Percentiles rank a stretch among this genome's conserved stretches.
Conservation (phyloP, 2,888 invertebrate genomes). For the Acanthosepion pharaonis region DNA sequence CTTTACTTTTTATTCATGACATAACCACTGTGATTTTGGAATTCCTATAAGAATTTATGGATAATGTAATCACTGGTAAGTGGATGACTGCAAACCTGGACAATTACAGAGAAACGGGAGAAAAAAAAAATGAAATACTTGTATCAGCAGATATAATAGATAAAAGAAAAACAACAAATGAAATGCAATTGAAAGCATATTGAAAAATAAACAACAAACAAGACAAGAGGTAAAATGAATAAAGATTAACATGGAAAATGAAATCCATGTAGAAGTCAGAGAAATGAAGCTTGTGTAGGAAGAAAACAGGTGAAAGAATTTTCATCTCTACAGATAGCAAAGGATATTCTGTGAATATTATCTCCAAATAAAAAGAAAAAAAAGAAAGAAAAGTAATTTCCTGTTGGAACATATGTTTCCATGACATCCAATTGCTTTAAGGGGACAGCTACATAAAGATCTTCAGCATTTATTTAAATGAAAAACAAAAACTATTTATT, state of each 20-base stretch:
- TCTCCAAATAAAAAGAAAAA: too few relatives aligned
- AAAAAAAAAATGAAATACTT: neutral
- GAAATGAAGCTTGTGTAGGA: too few relatives aligned
- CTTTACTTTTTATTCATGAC: neutral
- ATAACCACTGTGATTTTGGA: neutral
- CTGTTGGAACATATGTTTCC: neutral
- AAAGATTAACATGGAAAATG: too few relatives aligned
- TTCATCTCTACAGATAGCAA: too few relatives aligned
- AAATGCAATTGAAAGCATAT: neutral
- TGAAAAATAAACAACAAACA: too few relatives aligned
- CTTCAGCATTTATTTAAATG: too few relatives aligned
- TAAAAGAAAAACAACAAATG: neutral
- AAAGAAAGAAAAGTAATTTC: too few relatives aligned
- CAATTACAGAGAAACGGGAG: neutral
- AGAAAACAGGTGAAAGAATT: too few relatives aligned
- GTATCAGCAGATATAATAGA: neutral
- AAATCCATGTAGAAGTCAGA: too few relatives aligned
- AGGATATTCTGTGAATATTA: too few relatives aligned
- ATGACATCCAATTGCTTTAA: neutral
- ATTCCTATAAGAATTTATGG: constrained; percentile 33
- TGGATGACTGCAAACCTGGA: constrained; percentile 7
- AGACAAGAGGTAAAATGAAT: too few relatives aligned
- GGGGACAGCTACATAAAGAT: neutral
- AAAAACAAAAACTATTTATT: too few relatives aligned
- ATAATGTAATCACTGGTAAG: neutral